Conservation (phyloP, 2,888 invertebrate genomes). For the Petrophora chlorosata region DNA sequence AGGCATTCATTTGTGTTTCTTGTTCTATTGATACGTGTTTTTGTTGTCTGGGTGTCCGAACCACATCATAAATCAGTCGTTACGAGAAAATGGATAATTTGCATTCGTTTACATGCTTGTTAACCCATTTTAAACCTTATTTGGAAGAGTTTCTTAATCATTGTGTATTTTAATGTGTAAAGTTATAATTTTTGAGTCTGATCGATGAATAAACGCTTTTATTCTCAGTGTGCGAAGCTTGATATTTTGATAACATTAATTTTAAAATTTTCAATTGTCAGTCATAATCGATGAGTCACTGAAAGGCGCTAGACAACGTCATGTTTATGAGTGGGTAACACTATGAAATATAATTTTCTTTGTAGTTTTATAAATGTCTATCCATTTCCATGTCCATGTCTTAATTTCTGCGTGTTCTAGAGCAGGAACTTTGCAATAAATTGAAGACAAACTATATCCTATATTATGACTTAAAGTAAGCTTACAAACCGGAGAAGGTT, state of each 20-base stretch:
- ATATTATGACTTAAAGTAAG: too few relatives aligned
- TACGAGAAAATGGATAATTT: slow-evolving; percentile 48
- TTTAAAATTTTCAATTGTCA: background rate
- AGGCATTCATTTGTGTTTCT: slow-evolving; percentile 78
- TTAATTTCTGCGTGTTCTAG: too few relatives aligned
- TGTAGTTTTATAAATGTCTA: too few relatives aligned
- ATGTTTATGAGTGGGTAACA: too few relatives aligned
- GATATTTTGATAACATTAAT: slow-evolving; percentile 65
- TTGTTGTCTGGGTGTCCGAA: slow-evolving; percentile 76
- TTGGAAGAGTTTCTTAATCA: background rate
- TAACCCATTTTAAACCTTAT: slow-evolving; percentile 46
- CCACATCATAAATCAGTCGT: slow-evolving; percentile 80
- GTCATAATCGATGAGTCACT: too few relatives aligned
- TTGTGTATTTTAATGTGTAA: slow-evolving; percentile 13
- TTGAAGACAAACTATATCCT: too few relatives aligned
- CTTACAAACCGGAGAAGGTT: too few relatives aligned
- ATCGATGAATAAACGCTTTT: slow-evolving; percentile 71
- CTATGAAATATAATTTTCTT: too few relatives aligned
- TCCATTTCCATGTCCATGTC: too few relatives aligned
- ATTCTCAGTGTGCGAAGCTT: slow-evolving; percentile 61
- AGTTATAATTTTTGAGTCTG: slow-evolving; percentile 39
- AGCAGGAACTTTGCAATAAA: too few relatives aligned
- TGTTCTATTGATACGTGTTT: slow-evolving; percentile 76
- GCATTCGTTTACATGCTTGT: slow-evolving; percentile 34
- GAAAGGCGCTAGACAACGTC: too few relatives aligned